Conservation (phyloP, 1,140 invertebrate species). For the Drosophila carrolli region DNA sequence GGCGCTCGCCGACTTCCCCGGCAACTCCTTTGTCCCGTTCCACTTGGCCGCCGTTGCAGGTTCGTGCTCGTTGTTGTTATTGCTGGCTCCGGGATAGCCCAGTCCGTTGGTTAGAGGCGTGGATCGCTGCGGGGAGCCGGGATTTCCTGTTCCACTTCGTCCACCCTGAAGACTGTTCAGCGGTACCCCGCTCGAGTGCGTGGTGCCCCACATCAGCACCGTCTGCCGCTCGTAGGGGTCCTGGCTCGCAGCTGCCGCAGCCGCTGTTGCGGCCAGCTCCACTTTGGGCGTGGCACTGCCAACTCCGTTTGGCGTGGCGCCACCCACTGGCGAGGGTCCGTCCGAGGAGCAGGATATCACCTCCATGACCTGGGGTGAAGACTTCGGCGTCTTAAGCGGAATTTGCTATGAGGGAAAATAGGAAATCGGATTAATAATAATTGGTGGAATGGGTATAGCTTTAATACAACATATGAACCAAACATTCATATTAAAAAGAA, state of each 20-base stretch:
- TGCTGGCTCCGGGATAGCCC: conserved; percentile 58
- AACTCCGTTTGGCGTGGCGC: conserved; percentile 56
- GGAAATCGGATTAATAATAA: background rate
- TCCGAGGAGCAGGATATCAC: conserved; percentile 83
- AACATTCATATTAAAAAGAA: too few species aligned
- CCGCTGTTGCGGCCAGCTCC: conserved; percentile 69
- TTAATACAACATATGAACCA: too few species aligned
- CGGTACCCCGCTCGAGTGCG: conserved; percentile 83
- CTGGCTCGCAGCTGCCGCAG: conserved; percentile 20
- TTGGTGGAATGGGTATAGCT: background rate
- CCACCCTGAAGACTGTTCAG: conserved; percentile 54
- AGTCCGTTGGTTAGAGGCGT: conserved; percentile 73
- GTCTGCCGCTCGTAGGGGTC: conserved; percentile 90
- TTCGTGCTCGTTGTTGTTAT: conserved; percentile 68
- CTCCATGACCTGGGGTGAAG: conserved; percentile 83
- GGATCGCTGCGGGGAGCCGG: conserved; percentile 73
- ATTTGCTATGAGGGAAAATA: conserved; percentile 57
- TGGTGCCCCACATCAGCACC: conserved; percentile 93
- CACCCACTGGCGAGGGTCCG: conserved; percentile 71
- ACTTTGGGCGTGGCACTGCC: conserved; percentile 84
- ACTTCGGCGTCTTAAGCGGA: conserved; percentile 82
- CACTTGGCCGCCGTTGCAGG: conserved; percentile 64
- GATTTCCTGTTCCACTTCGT: conserved; percentile 63
- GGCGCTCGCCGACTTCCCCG: conserved; percentile 60
- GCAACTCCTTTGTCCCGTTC: conserved; percentile 72